Conservation (phyloP, 1,140 invertebrate species). For the Drosophila ercepeae region DNA sequence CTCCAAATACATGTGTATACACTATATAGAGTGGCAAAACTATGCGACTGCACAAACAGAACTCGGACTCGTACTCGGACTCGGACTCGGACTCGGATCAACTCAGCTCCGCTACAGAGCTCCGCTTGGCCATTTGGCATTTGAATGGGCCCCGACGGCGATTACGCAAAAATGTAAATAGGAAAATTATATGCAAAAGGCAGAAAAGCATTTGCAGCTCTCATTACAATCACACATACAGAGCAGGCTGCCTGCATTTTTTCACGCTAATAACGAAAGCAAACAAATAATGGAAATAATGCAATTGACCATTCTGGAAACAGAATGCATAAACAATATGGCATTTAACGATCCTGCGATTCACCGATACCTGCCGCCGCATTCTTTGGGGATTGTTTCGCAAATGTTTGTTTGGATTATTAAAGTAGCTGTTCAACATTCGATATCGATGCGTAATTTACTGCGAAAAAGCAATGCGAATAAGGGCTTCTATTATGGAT, state of each 20-base stretch:
- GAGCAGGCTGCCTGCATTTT: conserved; percentile 35
- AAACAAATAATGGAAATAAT: conserved; percentile 51
- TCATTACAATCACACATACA: conserved; percentile 43
- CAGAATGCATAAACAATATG: conserved; percentile 49
- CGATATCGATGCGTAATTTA: too few relatives aligned
- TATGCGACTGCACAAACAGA: conserved; percentile 71
- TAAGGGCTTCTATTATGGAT: too few relatives aligned
- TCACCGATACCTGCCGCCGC: conserved; percentile 15
- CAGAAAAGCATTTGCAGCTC: conserved; percentile 68
- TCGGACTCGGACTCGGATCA: conserved; percentile 15
- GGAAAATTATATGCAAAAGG: conserved; percentile 35
- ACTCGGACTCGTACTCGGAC: conserved; percentile 8
- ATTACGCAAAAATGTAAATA: conserved; percentile 68
- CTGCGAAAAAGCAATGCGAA: too few relatives aligned
- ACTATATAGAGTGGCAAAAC: conserved; percentile 11
- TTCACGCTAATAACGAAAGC: conserved; percentile 53
- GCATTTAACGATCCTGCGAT: conserved; percentile 12
- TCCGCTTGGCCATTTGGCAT: conserved; percentile 42
- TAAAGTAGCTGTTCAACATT: too few relatives aligned
- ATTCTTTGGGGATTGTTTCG: not conserved
- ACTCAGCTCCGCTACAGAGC: conserved; percentile 17
- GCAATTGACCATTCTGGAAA: conserved; percentile 23
- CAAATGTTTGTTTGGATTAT: not conserved
- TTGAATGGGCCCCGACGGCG: conserved; percentile 44
- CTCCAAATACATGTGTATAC: not conserved